Evolutionary conservation across 1,140 invertebrate species (phyloP).

Genomic region (Danaus melanippus): DNA sequence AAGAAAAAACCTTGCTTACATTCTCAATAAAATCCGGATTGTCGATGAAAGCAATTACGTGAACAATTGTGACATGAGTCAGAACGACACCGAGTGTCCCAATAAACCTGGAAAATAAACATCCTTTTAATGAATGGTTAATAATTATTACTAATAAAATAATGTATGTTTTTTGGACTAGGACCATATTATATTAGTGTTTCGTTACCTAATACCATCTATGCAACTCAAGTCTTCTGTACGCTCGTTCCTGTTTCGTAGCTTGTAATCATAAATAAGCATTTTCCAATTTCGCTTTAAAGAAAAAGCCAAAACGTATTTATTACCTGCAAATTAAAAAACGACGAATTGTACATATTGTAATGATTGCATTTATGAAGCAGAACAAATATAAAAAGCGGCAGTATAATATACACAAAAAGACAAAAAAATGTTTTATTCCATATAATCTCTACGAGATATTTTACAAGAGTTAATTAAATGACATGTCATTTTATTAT

Average conservation of each 20-base stretch:
- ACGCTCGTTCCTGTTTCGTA: constrained; percentile 28
- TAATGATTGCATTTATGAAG: no score
- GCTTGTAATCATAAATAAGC: constrained; percentile 26
- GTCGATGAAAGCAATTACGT: constrained; percentile 48
- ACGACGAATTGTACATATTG: no score
- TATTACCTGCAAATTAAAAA: constrained; percentile 34
- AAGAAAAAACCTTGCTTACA: constrained; percentile 25
- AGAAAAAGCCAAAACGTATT: constrained; percentile 38
- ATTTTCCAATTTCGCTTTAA: constrained; percentile 37
- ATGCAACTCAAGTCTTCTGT: constrained; percentile 43
- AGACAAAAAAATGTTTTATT: no score
- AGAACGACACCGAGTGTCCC: constrained; percentile 52
- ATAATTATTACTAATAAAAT: no score
- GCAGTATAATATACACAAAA: no score
- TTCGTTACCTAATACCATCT: constrained; percentile 45
- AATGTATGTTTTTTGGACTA: no score
- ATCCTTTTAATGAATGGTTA: constrained; percentile 1
- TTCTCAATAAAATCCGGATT: constrained; percentile 54
- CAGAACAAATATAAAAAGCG: no score
- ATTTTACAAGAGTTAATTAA: no score
- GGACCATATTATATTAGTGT: neutral
- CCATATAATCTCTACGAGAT: no score
- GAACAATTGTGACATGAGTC: constrained; percentile 47
- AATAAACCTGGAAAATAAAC: constrained; percentile 34
- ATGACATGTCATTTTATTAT: no score